These are phyloP conservation scores for Spodoptera picta DNA, from an alignment of 2,888 invertebrate species.

Conservation along the genomic window DNA sequence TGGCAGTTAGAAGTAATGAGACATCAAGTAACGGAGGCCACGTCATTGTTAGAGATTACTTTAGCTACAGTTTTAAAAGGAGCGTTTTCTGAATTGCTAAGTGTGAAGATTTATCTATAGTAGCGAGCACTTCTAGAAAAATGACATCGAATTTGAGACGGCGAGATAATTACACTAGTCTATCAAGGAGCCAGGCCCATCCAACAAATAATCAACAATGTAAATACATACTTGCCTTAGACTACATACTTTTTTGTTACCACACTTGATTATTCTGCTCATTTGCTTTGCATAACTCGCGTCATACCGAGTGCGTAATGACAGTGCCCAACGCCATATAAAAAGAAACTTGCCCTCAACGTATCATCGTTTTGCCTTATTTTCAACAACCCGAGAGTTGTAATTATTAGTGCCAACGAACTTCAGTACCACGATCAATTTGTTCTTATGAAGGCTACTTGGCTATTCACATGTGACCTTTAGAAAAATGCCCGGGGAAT, in stretches of 20 bases:
- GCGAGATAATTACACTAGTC: too few relatives aligned
- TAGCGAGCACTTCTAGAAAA: too few relatives aligned
- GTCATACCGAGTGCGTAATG: constrained; percentile 60
- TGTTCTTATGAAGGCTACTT: constrained; percentile 69
- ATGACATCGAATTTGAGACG: too few relatives aligned
- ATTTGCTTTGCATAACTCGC: constrained; percentile 58
- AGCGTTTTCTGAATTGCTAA: too few relatives aligned
- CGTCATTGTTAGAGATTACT: too few relatives aligned
- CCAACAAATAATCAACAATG: constrained; percentile 25
- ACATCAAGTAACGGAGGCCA: too few relatives aligned
- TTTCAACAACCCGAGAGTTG: constrained; percentile 68
- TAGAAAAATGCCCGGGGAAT: constrained; percentile 74
- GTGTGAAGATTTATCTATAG: too few relatives aligned
- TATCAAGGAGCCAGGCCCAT: background rate
- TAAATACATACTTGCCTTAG: constrained; percentile 1
- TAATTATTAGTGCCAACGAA: constrained; percentile 81
- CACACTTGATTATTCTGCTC: constrained; percentile 35
- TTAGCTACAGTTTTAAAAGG: too few relatives aligned
- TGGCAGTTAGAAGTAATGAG: too few relatives aligned
- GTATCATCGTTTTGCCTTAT: constrained; percentile 63
- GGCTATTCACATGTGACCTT: constrained; percentile 86
- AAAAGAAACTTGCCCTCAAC: constrained; percentile 65
- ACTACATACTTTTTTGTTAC: constrained; percentile 20
- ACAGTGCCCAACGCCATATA: constrained; percentile 66
- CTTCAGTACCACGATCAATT: constrained; percentile 62